A percentile compares a stretch with the other conserved stretches of the same genome.
Conservation (phyloP, 2,797 vertebrate species). For the Vultur gryphus region DNA sequence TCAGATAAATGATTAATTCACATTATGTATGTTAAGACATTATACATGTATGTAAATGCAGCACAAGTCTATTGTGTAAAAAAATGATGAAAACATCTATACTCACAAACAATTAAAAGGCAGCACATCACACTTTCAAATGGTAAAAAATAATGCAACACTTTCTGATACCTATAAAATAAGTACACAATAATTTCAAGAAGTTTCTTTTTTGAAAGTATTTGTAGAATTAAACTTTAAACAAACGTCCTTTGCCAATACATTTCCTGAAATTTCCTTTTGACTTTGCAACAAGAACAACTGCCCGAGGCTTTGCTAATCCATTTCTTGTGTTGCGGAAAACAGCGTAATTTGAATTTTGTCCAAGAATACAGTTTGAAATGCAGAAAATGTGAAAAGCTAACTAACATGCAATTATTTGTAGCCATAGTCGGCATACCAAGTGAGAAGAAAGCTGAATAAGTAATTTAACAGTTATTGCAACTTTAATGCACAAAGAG, state of each 20-base stretch:
- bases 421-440: background rate
- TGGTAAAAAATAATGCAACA: background rate
- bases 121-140: background rate
- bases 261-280: background rate
- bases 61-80: background rate
- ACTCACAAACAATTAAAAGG: background rate
- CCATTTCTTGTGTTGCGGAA: background rate
- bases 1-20: background rate
- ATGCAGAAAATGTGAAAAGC: background rate
- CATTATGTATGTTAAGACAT: background rate
- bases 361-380: background rate
- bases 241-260: background rate
- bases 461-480: background rate
- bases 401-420: background rate
- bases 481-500: background rate
- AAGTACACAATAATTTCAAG: background rate
- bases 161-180: background rate
- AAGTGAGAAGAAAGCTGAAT: background rate
- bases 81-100: background rate
- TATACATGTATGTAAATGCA: background rate
- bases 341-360: background rate
- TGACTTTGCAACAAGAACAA: conserved; percentile 34
- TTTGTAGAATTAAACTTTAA: background rate
- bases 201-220: background rate
- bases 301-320: background rate